Base-by-base conservation (phyloP, 2,113 vertebrate species). In the Lampris megalopsis region DNA sequence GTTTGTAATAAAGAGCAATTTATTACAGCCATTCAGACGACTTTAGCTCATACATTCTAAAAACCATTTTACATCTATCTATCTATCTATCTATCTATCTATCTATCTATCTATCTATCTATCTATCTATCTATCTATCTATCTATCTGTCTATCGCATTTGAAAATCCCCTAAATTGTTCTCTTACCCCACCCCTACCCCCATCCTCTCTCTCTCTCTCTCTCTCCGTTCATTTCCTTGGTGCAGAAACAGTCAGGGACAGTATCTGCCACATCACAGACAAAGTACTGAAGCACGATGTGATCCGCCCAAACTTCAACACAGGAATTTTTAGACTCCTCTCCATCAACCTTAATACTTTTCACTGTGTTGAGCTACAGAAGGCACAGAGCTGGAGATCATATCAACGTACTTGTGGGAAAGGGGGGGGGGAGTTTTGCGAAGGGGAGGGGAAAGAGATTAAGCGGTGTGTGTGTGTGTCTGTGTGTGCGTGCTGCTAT, bases 231-330 rank as follows among this genome's bases (percentile, higher is more conserved):
- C 54, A 36, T 57, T n/a, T 57, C n/a, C 7, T 36, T 47, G 41
- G 42, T 11, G 45, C 1, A 24, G 11, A 8, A 63, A 11, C 61
- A n/a, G 13, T 63, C 61, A 64, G 9, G 24, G 24, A 64, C 6
- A 48, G 62, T 7, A 42, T 48, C 45, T 64, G 62, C 24, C 62
- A 64, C 42, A 9, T 64, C 62, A 47, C n/a, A 49, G 62, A 64
- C 11, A 49, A 49, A 64, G 47, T 37, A 63, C 11, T 45, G 6
- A 47, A 4, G 43, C n/a, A 36, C 48, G 45, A 42, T 67, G 64
- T 41, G 53, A 41, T n/a, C 40, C 11, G 6, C 48, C 9, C 36
- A 24, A 53, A 67, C 50, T 40, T 54, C 65, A 54, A 42, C 11
- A 42, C 38, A 24, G 50, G 13, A 54, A 53, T 38, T 56, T 68